A percentile compares a stretch with the other conserved stretches of the same genome.
These are phyloP conservation scores for Tridacna gigas DNA, from an alignment of 2,888 invertebrate genomes.

Conservation along the genomic window DNA sequence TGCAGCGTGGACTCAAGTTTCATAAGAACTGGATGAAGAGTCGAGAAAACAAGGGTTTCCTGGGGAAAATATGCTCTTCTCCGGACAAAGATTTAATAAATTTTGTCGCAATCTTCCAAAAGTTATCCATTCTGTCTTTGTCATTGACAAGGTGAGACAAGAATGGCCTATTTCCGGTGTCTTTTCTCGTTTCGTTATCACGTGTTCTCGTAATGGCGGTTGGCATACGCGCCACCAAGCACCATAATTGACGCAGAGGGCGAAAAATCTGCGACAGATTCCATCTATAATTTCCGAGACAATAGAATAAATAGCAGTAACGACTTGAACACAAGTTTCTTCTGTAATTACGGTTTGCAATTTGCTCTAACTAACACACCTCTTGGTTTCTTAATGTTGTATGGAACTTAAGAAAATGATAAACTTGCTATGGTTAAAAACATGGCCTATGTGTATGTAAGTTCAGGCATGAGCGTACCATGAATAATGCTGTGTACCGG, in stretches of 20 bases:
- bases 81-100: conserved; percentile 2
- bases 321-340: conserved; percentile 1
- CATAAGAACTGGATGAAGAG: no score
- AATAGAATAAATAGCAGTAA: conserved; percentile 11
- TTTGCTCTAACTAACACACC: neutral
- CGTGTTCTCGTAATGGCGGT: conserved; percentile 25
- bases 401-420: no score
- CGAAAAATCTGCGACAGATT: conserved; percentile 22
- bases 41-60: no score
- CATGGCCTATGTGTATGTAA: no score
- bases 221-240: conserved; percentile 21
- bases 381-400: neutral
- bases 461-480: no score
- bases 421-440: no score
- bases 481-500: no score
- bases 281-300: conserved; percentile 25
- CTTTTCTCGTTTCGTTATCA: conserved; percentile 29
- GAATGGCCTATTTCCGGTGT: conserved; percentile 15
- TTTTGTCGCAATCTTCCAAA: conserved; percentile 4
- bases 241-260: conserved; percentile 23
- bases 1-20: no score
- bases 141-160: conserved; percentile 22
- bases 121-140: conserved; percentile 22
- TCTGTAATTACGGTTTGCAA: neutral
- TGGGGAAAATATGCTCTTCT: no score